Evolutionary conservation across 2,113 vertebrate species (phyloP), one percentile per base, ranked within the genome.

Genomic region (Varanus salvator): DNA sequence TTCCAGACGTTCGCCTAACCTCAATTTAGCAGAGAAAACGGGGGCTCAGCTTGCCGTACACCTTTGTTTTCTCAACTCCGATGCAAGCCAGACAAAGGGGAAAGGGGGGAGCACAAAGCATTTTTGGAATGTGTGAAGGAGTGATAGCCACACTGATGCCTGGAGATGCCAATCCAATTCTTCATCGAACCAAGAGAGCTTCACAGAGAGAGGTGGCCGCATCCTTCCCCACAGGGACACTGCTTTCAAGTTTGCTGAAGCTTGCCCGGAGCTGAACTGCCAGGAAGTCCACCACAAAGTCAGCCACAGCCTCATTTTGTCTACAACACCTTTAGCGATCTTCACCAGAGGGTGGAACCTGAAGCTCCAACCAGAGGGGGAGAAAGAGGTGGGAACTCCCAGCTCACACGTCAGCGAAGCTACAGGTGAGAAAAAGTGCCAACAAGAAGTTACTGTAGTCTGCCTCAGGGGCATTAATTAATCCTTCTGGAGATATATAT

Each of bases 391-490:
- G 48, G 34, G 23, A 85, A 82, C 31, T 12, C 66, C 71, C 69
- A 50, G 68, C 25, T 66, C 38, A 31, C 54, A 82, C 76, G 44
- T 38, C 64, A 9, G 48, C 54, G 29, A 57, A 80, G 74, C 54
- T 31, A 17, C 68, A 89, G 81, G 88, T 84, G 87, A 86, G 92
- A 84, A 76, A 91, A 86, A 15, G 34, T 76, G 52, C 83, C 88
- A 89, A 78, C 86, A 72, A 69, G 74, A 85, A 76, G 84, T 92
- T 83, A 82, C 81, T 78, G 60, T 71, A 44, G 50, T 83, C 75
- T 78, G 74, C 74, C 85, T 84, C 84, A 21, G 64, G 66, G 78
- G 78, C 84, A 89, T 91, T 87, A 91, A 93, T 93, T 87, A 89
- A 89, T 74, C 87, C 76, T 85, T 92, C 64, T 82, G 6, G 3